phyloP scores from a whole-genome alignment of 92 coral and sea anemone species.

The Actinernus sp. region DNA sequence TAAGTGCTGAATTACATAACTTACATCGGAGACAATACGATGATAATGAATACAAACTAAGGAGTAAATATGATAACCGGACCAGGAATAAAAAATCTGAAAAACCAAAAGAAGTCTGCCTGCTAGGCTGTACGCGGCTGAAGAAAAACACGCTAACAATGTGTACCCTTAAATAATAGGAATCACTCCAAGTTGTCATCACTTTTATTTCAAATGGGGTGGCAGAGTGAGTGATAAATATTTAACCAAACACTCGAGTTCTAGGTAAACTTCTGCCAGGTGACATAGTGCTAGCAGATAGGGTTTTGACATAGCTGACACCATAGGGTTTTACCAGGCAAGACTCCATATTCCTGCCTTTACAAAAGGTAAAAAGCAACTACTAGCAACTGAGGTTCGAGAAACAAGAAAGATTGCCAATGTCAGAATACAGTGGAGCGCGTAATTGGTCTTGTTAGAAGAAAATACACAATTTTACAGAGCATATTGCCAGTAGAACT shows the following conservation, averaged over 20 bases:
- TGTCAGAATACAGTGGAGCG: conserved; percentile 63
- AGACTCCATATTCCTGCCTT: conserved; percentile 50
- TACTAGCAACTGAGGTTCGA: conserved; percentile 46
- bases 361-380: conserved; percentile 63
- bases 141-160: too few relatives aligned
- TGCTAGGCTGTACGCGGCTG: too few relatives aligned
- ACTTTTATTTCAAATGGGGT: conserved; percentile 61
- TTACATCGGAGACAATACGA: too few relatives aligned
- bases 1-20: too few relatives aligned
- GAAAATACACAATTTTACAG: conserved; percentile 58
- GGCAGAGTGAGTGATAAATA: conserved; percentile 52
- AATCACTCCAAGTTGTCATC: conserved; percentile 41
- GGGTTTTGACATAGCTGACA: conserved; percentile 55
- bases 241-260: conserved; percentile 51
- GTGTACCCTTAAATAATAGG: too few relatives aligned
- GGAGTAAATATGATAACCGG: too few relatives aligned
- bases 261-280: conserved; percentile 42
- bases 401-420: conserved; percentile 53
- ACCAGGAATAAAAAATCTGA: too few relatives aligned
- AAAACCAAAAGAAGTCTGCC: too few relatives aligned
- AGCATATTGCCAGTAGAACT: conserved; percentile 62
- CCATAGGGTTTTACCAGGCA: conserved; percentile 42
- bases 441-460: conserved; percentile 57
- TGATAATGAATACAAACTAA: too few relatives aligned
- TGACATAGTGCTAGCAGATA: conserved; percentile 61